phyloP scores from a whole-genome alignment of 2,113 vertebrate genomes.

The Onychostruthus taczanowskii region DNA sequence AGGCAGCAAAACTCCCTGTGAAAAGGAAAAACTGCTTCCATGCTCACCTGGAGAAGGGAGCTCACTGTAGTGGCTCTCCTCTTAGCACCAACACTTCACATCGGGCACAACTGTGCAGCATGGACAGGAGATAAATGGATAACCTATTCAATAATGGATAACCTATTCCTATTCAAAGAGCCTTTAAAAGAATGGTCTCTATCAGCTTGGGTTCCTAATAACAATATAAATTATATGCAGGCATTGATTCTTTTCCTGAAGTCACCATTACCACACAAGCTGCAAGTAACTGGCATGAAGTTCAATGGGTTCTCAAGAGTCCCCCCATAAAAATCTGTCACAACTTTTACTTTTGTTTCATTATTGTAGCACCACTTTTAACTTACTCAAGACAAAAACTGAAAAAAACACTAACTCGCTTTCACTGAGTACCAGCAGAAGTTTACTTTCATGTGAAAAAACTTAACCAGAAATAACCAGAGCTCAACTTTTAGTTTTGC shows the following conservation, averaged over 20 bases:
- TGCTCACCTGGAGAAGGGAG: neutral
- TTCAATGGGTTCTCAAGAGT: neutral
- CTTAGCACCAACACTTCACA: neutral
- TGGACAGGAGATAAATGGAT: neutral
- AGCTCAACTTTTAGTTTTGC: neutral
- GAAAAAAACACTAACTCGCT: neutral
- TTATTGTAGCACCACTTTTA: neutral
- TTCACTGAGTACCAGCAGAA: neutral
- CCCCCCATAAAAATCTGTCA: neutral
- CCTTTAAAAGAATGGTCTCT: neutral
- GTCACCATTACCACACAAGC: neutral
- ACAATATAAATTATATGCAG: neutral
- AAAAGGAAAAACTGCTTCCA: neutral
- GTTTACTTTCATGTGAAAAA: neutral
- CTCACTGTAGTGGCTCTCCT: neutral
- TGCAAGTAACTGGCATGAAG: neutral
- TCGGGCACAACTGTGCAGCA: neutral
- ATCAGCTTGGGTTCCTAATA: neutral
- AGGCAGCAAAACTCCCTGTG: neutral
- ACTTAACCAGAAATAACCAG: neutral
- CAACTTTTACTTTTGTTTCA: neutral
- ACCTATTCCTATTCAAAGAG: neutral
- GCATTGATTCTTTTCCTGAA: neutral
- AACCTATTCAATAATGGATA: neutral
- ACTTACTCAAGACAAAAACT: neutral